These are phyloP conservation scores for Tragelaphus scriptus DNA, from an alignment of 2,113 vertebrate genomes.

Conservation along the genomic window DNA sequence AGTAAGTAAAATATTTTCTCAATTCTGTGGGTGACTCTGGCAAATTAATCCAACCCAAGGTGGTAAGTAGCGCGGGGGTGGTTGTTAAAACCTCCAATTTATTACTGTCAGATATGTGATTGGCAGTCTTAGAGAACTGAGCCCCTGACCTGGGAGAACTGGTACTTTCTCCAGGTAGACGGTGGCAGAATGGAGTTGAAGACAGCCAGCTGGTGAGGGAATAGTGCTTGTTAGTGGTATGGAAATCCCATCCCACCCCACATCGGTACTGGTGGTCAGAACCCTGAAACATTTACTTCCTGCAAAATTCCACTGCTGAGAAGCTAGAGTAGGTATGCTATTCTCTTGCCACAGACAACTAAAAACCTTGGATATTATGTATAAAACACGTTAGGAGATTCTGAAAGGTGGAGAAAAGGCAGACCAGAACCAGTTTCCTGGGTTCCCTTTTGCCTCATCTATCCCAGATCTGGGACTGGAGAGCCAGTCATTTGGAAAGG, in stretches of 20 bases:
- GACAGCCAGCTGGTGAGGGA: neutral
- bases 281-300: neutral
- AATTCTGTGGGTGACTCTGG: neutral
- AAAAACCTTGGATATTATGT: rapidly evolving
- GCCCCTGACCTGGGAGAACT: no score
- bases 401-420: neutral
- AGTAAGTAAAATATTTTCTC: no score
- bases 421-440: neutral
- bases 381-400: neutral
- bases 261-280: neutral
- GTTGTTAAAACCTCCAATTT: neutral
- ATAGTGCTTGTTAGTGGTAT: neutral
- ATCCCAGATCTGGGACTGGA: neutral
- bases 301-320: no score
- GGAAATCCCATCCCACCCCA: no score
- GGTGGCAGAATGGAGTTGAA: neutral
- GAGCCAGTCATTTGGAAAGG: neutral
- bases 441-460: neutral
- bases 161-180: neutral
- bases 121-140: neutral
- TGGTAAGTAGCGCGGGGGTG: rapidly evolving
- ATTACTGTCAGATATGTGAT: neutral
- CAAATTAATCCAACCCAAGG: neutral
- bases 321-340: rapidly evolving
- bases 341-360: neutral